Evolutionary conservation across 2,113 vertebrate genomes (phyloP).

Genomic region (Coptodon rendalli): DNA sequence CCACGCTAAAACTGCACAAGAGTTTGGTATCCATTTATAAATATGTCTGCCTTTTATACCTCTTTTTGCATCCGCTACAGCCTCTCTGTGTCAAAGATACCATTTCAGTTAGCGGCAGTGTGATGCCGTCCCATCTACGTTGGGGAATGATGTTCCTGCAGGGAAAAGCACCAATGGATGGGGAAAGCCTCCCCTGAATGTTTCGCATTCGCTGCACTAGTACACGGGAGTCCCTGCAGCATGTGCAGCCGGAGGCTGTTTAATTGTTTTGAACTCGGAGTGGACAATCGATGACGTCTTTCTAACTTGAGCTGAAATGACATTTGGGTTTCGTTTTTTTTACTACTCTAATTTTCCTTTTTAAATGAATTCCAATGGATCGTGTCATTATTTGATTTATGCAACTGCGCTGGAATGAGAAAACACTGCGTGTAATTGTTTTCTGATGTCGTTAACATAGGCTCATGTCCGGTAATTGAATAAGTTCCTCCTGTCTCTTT

Average conservation of each 20-base stretch:
- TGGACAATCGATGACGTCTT: conserved; percentile 56
- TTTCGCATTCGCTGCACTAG: background rate
- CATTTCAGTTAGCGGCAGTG: background rate
- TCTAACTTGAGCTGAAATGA: conserved; percentile 40
- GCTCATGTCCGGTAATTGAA: conserved; percentile 66
- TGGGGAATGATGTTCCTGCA: background rate
- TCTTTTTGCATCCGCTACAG: conserved; percentile 15
- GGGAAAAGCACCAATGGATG: background rate
- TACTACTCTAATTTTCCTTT: conserved; percentile 51
- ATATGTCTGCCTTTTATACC: conserved; percentile 29
- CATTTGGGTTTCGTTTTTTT: background rate
- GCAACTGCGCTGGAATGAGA: conserved; percentile 65
- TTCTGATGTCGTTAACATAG: conserved; percentile 64
- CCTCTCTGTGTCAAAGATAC: conserved; percentile 18
- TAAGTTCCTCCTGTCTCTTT: conserved; percentile 59
- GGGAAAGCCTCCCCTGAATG: background rate
- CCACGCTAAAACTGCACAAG: conserved; percentile 32
- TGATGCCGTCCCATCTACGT: background rate
- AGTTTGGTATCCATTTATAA: conserved; percentile 31
- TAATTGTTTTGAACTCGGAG: conserved; percentile 26
- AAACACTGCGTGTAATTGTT: conserved; percentile 69
- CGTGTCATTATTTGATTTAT: conserved; percentile 70
- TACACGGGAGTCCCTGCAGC: conserved; percentile 3
- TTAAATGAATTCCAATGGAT: conserved; percentile 71
- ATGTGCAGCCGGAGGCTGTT: conserved; percentile 4